Percentiles rank a stretch among this genome's conserved stretches.
Evolutionary conservation across 2,888 invertebrate genomes (phyloP).

Genomic region (Eupsilia transversa): DNA sequence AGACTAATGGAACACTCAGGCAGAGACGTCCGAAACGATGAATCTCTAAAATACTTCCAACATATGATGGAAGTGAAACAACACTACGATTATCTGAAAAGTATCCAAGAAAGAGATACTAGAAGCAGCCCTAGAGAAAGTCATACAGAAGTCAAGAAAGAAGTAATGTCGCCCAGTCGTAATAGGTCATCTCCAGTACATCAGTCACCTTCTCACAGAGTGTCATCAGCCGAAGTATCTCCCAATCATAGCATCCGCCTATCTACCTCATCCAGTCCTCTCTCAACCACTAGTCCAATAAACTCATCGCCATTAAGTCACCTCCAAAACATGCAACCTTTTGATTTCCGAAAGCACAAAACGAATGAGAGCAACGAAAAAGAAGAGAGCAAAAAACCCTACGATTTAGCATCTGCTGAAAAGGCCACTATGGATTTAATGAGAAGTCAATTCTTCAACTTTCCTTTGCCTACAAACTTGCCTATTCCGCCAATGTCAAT

Average conservation of each 20-base stretch:
- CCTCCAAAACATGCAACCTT: slow-evolving; percentile 98
- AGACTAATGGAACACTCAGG: slow-evolving; percentile 91
- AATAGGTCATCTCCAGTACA: slow-evolving; percentile 78
- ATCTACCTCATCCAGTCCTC: slow-evolving; percentile 88
- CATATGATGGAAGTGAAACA: slow-evolving; percentile 88
- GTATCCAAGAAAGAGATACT: slow-evolving; percentile 83
- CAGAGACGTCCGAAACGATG: slow-evolving; percentile 83
- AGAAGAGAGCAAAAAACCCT: slow-evolving; percentile 88
- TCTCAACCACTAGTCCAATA: slow-evolving; percentile 90
- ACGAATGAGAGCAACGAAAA: slow-evolving; percentile 80
- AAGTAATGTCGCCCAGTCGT: slow-evolving; percentile 80
- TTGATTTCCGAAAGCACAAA: slow-evolving; percentile 95
- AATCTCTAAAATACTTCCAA: slow-evolving; percentile 86
- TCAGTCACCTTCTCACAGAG: slow-evolving; percentile 79
- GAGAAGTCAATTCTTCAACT: slow-evolving; percentile 92
- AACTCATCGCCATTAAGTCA: slow-evolving; percentile 95
- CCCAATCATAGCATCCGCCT: slow-evolving; percentile 83
- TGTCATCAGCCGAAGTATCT: slow-evolving; percentile 84
- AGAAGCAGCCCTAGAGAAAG: slow-evolving; percentile 70
- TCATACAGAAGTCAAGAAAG: slow-evolving; percentile 78
- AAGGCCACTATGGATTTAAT: slow-evolving; percentile 91
- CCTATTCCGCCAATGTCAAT: slow-evolving; percentile 91
- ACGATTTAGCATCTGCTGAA: slow-evolving; percentile 80
- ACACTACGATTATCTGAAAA: slow-evolving; percentile 84
- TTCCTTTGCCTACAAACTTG: slow-evolving; percentile 90